phyloP scores from a whole-genome alignment of 2,888 invertebrate genomes.

The Sesamia inferens region DNA sequence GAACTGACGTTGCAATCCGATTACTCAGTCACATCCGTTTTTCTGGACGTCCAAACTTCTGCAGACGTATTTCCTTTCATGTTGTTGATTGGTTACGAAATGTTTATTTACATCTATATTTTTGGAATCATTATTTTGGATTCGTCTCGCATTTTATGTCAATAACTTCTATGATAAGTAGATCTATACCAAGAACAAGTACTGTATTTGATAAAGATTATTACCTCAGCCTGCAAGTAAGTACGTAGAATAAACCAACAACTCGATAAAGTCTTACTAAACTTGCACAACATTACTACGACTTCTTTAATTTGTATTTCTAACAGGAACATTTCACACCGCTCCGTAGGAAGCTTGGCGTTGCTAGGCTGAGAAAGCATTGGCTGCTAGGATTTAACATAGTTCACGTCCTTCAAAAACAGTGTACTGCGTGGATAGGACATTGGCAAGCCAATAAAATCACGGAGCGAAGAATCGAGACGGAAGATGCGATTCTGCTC shows the following conservation, averaged over 20 bases:
- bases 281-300: conserved; percentile 11
- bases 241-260: neutral
- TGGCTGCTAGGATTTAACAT: neutral
- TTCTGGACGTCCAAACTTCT: conserved; percentile 24
- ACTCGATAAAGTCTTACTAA: conserved; percentile 18
- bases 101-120: neutral
- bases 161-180: neutral
- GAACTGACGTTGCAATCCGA: conserved; percentile 38
- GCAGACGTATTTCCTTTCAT: conserved; percentile 13
- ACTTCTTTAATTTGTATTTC: conserved; percentile 44
- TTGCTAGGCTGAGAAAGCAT: neutral
- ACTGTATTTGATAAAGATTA: neutral
- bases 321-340: conserved; percentile 16
- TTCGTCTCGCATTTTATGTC: neutral
- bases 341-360: neutral
- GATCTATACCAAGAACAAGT: too few species aligned
- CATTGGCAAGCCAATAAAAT: neutral
- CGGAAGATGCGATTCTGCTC: neutral
- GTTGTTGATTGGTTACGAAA: neutral
- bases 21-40: conserved; percentile 34
- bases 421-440: too few species aligned
- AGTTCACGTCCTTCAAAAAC: neutral
- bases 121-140: neutral
- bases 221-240: neutral
- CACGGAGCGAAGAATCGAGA: neutral